Conservation (phyloP, 1,140 invertebrate species). For the Nasonia longicornis region DNA sequence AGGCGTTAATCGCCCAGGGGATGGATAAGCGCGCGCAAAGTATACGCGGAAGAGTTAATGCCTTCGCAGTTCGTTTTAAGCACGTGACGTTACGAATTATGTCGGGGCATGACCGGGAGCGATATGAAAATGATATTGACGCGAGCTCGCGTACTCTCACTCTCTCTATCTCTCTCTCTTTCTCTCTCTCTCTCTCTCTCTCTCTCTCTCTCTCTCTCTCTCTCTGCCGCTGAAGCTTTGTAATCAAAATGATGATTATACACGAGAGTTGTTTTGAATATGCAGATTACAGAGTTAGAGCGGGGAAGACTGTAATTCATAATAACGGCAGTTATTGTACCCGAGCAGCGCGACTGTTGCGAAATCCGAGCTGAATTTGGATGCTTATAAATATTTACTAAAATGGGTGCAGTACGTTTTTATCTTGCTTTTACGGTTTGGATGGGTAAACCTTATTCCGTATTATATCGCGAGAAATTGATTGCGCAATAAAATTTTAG, state of each 20-base stretch:
- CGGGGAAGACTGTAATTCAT: conserved; percentile 10
- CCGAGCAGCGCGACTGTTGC: background rate
- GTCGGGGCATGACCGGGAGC: background rate
- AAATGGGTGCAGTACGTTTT: background rate
- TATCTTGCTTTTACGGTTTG: too few relatives aligned
- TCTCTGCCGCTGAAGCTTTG: background rate
- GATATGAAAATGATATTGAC: conserved; percentile 26
- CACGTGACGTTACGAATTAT: background rate
- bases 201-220: too few relatives aligned
- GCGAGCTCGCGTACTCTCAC: background rate
- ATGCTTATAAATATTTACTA: background rate
- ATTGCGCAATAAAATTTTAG: too few relatives aligned
- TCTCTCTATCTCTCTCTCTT: too few relatives aligned
- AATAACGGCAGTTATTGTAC: conserved; percentile 24
- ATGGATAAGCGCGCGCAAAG: too few relatives aligned
- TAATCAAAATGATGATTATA: conserved; percentile 28
- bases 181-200: too few relatives aligned
- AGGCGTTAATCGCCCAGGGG: too few relatives aligned
- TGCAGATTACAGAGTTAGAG: conserved; percentile 30
- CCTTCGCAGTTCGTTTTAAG: background rate
- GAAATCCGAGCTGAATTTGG: background rate
- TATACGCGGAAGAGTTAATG: background rate
- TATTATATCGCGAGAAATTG: too few relatives aligned
- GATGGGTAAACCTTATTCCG: too few relatives aligned
- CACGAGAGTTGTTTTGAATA: conserved; percentile 24